A percentile compares a stretch with the other conserved stretches of the same genome.
Conservation (phyloP, 2,797 vertebrate species). For the Enteromius viviparus region DNA sequence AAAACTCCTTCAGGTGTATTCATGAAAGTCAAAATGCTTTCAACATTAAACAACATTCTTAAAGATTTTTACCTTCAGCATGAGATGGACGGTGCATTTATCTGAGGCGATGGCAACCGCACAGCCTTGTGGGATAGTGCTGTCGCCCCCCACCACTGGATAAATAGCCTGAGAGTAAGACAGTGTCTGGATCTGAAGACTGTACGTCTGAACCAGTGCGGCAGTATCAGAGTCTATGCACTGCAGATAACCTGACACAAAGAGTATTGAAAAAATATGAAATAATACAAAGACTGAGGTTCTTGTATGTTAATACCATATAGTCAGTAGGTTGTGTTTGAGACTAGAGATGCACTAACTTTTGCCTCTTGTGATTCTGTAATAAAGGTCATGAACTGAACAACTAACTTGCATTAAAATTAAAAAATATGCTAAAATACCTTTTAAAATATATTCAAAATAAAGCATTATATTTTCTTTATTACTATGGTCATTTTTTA, state of each 20-base stretch:
- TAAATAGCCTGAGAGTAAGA: conserved; percentile 82
- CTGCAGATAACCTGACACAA: conserved; percentile 77
- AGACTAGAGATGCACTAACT: background rate
- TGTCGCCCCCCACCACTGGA: conserved; percentile 71
- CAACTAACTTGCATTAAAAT: background rate
- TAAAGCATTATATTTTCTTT: background rate
- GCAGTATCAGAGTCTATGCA: conserved; percentile 79
- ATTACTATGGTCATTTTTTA: background rate
- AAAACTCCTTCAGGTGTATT: background rate
- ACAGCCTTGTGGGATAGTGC: conserved; percentile 80
- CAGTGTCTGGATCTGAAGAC: conserved; percentile 84
- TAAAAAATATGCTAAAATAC: background rate
- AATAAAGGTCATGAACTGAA: background rate
- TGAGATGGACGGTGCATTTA: conserved; percentile 87
- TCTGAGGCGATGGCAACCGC: conserved; percentile 90
- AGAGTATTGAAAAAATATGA: background rate
- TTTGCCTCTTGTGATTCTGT: background rate
- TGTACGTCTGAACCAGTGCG: conserved; percentile 75
- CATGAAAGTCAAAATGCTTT: background rate
- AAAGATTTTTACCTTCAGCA: conserved; percentile 82
- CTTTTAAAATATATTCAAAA: background rate
- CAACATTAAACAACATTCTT: background rate
- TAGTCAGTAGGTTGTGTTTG: background rate
- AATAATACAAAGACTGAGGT: background rate
- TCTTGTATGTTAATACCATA: background rate